Percentiles rank a stretch among this genome's conserved stretches.
phyloP scores from a whole-genome alignment of 2,113 vertebrate species.

The Regulus satrapa region DNA sequence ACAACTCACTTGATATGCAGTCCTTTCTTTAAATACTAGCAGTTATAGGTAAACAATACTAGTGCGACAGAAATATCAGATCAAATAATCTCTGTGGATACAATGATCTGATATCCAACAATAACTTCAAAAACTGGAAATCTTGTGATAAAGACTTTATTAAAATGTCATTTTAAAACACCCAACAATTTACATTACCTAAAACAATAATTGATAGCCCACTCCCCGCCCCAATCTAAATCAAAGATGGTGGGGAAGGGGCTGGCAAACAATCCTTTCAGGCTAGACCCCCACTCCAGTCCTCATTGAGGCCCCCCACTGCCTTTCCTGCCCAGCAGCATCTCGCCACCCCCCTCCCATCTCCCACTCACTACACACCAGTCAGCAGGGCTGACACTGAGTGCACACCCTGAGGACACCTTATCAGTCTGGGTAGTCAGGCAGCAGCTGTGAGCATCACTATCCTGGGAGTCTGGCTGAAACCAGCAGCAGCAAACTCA shows the following conservation, averaged over 20 bases:
- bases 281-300: neutral
- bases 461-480: rapidly evolving
- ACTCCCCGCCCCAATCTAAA: neutral
- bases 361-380: neutral
- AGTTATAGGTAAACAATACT: neutral
- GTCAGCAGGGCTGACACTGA: neutral
- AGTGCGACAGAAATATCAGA: neutral
- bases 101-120: neutral
- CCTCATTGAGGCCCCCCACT: neutral
- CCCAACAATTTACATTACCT: neutral
- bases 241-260: neutral
- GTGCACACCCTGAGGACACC: neutral
- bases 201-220: neutral
- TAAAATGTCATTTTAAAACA: neutral
- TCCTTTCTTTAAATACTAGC: neutral
- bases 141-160: neutral
- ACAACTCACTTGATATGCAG: neutral
- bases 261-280: neutral
- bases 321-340: neutral
- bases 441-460: neutral
- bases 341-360: neutral
- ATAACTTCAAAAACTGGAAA: neutral
- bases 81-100: neutral
- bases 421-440: neutral
- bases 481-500: neutral